Evolutionary conservation across 2,888 invertebrate genomes (phyloP), one percentile per base, ranked within the genome.

Genomic region (Rhodophaea formosa): DNA sequence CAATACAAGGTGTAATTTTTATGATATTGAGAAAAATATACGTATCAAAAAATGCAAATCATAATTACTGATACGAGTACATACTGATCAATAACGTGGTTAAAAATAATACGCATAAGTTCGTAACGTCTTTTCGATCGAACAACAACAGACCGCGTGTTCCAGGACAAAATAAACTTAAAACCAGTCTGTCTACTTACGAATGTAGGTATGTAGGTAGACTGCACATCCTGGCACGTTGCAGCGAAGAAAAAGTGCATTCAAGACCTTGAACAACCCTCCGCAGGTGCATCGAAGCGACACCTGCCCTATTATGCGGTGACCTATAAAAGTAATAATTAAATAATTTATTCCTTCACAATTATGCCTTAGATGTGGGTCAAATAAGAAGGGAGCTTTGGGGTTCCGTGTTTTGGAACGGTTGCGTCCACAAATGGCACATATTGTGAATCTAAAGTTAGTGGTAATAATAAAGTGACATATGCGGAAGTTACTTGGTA

Each of bases 241-340:
- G 23, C n/a, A 46, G 6, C 46, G 23, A 70, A 69, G 71, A 74
- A 74, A 69, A 69, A 73, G 67, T 64, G 69, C 74, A 72, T 72
- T 76, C 74, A 58, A 75, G 84, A 73, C 90, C 90, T 91, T 90
- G 89, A 83, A 78, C 68, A 74, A 62, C 84, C 84, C 86, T 69
- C 63, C 62, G 86, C 90, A 88, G 89, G 87, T 87, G 86, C 68
- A 82, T 69, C 77, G 69, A 70, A 65, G 63, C 75, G 66, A 76
- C 89, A 91, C 88, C 90, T 91, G 90, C 88, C 69, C 68, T 74
- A 75, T 83, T 83, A 86, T 82, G 79, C 80, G 78, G 80, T 91
- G 89, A 91, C 90, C 90, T 90, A 91, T 90, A 87, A 90, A 88
- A 84, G 85, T 74, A 82, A 81, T 89, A 87, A 88, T 88, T 87